Evolutionary conservation across 2,797 vertebrate species (phyloP), one percentile per base, ranked within the genome.

Genomic region (Varecia variegata): DNA sequence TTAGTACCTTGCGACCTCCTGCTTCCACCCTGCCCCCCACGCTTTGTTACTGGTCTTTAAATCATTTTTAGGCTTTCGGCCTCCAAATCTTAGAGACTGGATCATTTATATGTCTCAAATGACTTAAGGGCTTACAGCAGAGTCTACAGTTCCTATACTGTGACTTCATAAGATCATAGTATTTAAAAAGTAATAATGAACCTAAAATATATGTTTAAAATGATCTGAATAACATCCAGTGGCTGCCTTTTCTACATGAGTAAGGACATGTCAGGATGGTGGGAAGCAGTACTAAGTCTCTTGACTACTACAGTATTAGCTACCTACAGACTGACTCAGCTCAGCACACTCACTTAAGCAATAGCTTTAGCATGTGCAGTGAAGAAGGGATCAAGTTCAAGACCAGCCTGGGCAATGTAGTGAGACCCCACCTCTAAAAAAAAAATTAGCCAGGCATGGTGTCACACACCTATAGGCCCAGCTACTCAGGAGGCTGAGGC

Each of bases 141-240:
- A 85, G 54, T 50, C 5, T 54, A 47, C 1, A 88, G 43, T 76
- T 88, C 50, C 62, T 85, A 79, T 9, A 58, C 18, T 56, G n/a
- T 87, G 65, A 73, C 56, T 82, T 94, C 32, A 38, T 23, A 30
- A 58, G 56, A 82, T 79, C 76, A 71, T 90, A 90, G 52, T 92
- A 86, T 62, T 87, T 68, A 88, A 91, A 84, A 86, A 60, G 14
- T 68, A 43, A 85, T 60, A 21, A 79, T 86, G n/a, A 87, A 92
- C 18, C 35, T 47, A 80, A 77, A 73, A 88, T 17, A 62, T 56
- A 68, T 56, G 70, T 91, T 89, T 7, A 0, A 5, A 77, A 87
- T 81, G 87, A 92, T 52, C 56, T 90, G 35, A 62, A 52, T n/a
- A 54, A 95, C 89, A 12, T 21, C 47, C 40, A 90, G n/a, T n/a